Percentiles rank a stretch among this genome's conserved stretches.
These are phyloP conservation scores for Pemphigus obesinymphae DNA, from an alignment of 1,140 invertebrate genomes.

Conservation along the genomic window DNA sequence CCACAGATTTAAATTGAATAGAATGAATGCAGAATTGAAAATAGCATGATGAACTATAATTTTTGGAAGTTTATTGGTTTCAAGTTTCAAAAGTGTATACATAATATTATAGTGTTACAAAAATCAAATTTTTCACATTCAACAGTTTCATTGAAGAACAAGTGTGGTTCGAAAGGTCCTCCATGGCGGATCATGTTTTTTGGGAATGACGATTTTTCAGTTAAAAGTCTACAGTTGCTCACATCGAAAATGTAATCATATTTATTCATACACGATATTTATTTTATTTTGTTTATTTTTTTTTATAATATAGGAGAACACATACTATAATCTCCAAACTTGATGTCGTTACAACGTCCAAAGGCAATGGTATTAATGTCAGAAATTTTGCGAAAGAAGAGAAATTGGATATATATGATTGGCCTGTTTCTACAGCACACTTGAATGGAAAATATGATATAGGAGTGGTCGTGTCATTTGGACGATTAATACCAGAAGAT, in stretches of 20 bases:
- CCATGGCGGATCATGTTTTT: conserved; percentile 63
- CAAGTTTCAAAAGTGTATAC: not conserved
- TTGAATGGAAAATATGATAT: conserved; percentile 56
- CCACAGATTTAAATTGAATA: too few relatives aligned
- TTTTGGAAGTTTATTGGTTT: not conserved
- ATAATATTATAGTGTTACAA: not conserved
- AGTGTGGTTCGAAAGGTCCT: conserved; percentile 42
- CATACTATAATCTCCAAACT: conserved; percentile 51
- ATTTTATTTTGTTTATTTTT: conserved; percentile 9
- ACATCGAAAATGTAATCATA: conserved; percentile 46
- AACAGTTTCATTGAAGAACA: not conserved
- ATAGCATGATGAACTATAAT: not conserved
- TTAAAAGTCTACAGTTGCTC: conserved; percentile 56
- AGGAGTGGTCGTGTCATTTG: conserved; percentile 68
- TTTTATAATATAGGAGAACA: conserved; percentile 50
- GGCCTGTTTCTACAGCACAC: conserved; percentile 54
- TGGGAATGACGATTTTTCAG: conserved; percentile 63
- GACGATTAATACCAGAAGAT: conserved; percentile 61
- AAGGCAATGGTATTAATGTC: conserved; percentile 49
- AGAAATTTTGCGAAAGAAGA: conserved; percentile 54
- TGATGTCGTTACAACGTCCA: conserved; percentile 58
- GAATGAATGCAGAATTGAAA: too few relatives aligned
- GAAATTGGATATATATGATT: conserved; percentile 55
- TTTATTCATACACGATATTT: conserved; percentile 3
- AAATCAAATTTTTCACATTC: not conserved